Evolutionary conservation across 2,888 invertebrate species (phyloP).

Genomic region (Polymixis lichenea): DNA sequence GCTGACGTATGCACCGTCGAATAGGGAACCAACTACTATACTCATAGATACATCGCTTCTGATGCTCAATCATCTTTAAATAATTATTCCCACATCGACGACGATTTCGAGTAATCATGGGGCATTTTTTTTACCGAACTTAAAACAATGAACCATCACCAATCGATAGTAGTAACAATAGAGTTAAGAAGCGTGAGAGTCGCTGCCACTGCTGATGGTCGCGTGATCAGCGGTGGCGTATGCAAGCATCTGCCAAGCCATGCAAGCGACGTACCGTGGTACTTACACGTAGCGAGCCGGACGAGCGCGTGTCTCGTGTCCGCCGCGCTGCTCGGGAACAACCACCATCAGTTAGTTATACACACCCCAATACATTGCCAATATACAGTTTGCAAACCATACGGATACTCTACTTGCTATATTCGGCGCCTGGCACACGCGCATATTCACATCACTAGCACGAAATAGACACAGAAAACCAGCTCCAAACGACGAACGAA

Average conservation of each 20-base stretch:
- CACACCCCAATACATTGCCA: constrained; percentile 57
- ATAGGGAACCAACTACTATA: constrained; percentile 55
- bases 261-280: constrained; percentile 78
- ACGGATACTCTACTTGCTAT: constrained; percentile 12
- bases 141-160: constrained; percentile 58
- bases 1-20: constrained; percentile 38
- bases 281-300: constrained; percentile 97
- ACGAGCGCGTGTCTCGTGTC: constrained; percentile 97
- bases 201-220: constrained; percentile 67
- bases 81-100: constrained; percentile 59
- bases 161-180: constrained; percentile 47
- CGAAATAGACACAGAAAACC: neutral
- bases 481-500: neutral
- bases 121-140: constrained; percentile 34
- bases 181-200: constrained; percentile 66
- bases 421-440: neutral
- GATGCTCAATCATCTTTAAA: constrained; percentile 18
- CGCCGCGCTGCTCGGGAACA: constrained; percentile 82
- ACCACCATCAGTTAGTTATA: constrained; percentile 78
- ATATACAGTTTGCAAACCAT: constrained; percentile 16
- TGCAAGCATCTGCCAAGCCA: constrained; percentile 71
- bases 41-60: neutral
- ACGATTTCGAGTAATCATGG: constrained; percentile 42
- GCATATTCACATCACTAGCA: neutral
- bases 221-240: constrained; percentile 38